Conservation (phyloP, 2,113 vertebrate species). For the Eleginops maclovinus region DNA sequence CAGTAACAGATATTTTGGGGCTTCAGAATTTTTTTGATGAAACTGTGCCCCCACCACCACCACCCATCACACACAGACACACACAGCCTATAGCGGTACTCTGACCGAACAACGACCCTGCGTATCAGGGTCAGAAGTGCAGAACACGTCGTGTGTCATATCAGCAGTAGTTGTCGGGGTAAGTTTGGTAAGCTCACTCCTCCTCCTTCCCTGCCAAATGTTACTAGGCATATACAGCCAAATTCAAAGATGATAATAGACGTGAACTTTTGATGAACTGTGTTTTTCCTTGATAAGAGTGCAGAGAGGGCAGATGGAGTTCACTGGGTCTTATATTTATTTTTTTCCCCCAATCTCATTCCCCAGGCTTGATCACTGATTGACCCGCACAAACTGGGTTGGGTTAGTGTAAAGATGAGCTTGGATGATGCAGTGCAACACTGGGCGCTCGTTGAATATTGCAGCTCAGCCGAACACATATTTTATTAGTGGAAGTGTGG, state of each 20-base stretch:
- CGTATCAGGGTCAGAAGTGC: constrained; percentile 74
- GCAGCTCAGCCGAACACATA: constrained; percentile 30
- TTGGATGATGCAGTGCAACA: constrained; percentile 16
- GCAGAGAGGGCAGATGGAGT: constrained; percentile 53
- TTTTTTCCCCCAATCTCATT: constrained; percentile 28
- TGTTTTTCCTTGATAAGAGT: constrained; percentile 38
- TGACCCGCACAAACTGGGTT: constrained; percentile 34
- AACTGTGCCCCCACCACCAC: constrained; percentile 15
- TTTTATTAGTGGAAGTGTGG: constrained; percentile 18
- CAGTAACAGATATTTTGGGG: constrained; percentile 71
- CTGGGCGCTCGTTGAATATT: constrained; percentile 22
- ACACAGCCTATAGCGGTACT: constrained; percentile 68
- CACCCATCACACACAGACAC: constrained; percentile 13
- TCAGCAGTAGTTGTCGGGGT: constrained; percentile 57
- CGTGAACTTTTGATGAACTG: constrained; percentile 81
- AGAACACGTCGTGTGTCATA: constrained; percentile 64
- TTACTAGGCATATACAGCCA: constrained; percentile 51
- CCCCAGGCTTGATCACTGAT: constrained; percentile 45
- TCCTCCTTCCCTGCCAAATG: constrained; percentile 30
- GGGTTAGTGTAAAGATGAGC: neutral
- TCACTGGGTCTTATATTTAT: constrained; percentile 54
- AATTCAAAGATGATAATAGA: constrained; percentile 44
- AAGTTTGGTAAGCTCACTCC: constrained; percentile 49
- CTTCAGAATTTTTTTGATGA: constrained; percentile 30
- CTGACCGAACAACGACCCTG: constrained; percentile 81